Conservation (phyloP, 2,797 vertebrate genomes). For the Micropoecilia bifurca region DNA sequence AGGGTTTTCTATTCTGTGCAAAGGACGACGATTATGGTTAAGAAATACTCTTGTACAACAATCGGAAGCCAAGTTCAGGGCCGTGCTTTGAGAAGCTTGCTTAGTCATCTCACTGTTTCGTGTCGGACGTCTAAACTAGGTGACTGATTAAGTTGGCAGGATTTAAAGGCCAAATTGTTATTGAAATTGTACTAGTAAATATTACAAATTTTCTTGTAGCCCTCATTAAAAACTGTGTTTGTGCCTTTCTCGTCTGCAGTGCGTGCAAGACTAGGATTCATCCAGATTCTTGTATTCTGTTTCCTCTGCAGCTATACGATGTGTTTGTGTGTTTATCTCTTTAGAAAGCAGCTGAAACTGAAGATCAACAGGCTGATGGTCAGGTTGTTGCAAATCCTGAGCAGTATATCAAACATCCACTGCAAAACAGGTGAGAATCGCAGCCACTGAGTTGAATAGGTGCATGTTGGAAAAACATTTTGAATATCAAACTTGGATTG, state of each 20-base stretch:
- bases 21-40: neutral
- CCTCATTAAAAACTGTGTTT: neutral
- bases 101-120: neutral
- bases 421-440: conserved; percentile 84
- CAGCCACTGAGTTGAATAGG: neutral
- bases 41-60: neutral
- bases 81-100: neutral
- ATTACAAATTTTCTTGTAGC: neutral
- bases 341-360: conserved; percentile 82
- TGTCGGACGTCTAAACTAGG: neutral
- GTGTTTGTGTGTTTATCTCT: conserved; percentile 16
- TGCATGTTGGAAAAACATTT: neutral
- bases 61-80: neutral
- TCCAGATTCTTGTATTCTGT: neutral
- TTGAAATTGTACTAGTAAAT: neutral
- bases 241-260: neutral
- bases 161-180: neutral
- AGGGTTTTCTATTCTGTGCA: neutral
- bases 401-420: conserved; percentile 85
- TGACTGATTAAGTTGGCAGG: neutral
- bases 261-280: neutral
- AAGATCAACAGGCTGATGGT: conserved; percentile 73
- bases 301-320: neutral
- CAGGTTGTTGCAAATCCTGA: conserved; percentile 77
- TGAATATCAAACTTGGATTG: neutral